Conservation (phyloP, 1,140 invertebrate genomes). For the Sarcophaga peregrina region DNA sequence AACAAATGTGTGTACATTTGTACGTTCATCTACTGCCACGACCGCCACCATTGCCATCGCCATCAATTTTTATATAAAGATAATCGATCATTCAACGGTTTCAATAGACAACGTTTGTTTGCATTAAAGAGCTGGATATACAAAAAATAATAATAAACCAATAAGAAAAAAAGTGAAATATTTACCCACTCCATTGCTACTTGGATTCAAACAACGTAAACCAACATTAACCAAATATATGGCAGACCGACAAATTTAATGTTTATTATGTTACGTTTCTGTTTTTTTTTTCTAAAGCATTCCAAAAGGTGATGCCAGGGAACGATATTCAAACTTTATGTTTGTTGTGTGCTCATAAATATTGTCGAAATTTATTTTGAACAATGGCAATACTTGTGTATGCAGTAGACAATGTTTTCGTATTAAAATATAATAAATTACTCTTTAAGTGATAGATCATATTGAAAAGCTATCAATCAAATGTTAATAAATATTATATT, state of each 20-base stretch:
- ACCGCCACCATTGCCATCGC: no score
- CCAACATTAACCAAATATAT: not conserved
- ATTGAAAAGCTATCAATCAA: constrained; percentile 21
- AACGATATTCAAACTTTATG: not conserved
- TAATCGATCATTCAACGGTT: constrained; percentile 32
- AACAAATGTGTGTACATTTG: no score
- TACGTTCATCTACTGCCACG: not conserved
- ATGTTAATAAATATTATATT: constrained; percentile 11
- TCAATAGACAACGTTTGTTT: constrained; percentile 25
- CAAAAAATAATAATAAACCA: no score
- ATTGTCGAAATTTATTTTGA: not conserved
- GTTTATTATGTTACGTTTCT: not conserved
- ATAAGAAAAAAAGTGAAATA: constrained; percentile 19
- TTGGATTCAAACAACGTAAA: constrained; percentile 2
- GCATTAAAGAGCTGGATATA: constrained; percentile 19
- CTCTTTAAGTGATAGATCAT: constrained; percentile 19
- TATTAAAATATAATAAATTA: constrained; percentile 14
- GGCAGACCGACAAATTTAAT: not conserved
- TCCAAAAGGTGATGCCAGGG: not conserved
- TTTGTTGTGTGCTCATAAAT: not conserved
- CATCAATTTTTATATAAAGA: not conserved
- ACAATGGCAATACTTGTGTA: not conserved
- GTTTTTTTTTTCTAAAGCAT: not conserved
- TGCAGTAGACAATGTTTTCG: not conserved
- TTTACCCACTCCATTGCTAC: not conserved